Conservation (phyloP, 2,888 invertebrate genomes). For the Blera fallax region DNA sequence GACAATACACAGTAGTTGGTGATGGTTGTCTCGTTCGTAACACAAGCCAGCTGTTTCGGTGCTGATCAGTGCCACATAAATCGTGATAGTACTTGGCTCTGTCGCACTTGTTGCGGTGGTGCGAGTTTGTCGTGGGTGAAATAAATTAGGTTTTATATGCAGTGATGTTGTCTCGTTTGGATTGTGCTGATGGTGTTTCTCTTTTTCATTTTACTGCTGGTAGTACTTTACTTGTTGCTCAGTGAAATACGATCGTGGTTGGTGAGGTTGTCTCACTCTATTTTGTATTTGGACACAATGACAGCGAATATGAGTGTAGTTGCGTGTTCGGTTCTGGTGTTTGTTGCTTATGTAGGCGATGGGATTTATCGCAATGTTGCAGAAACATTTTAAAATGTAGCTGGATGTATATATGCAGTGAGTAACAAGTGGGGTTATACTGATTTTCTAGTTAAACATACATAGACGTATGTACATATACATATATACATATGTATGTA, state of each 20-base stretch:
- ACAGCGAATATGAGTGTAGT: not conserved
- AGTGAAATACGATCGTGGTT: slow-evolving; percentile 61
- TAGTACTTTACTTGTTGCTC: slow-evolving; percentile 56
- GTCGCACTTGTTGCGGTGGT: slow-evolving; percentile 11
- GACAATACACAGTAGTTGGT: not conserved
- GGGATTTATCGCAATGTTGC: slow-evolving; percentile 34
- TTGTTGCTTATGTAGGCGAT: slow-evolving; percentile 47
- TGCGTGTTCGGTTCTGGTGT: not conserved
- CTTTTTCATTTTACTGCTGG: not conserved
- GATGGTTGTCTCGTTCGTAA: slow-evolving; percentile 36
- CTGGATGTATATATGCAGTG: slow-evolving; percentile 9
- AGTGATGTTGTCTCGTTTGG: slow-evolving; percentile 22
- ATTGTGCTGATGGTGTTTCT: not conserved
- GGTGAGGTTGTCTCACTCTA: slow-evolving; percentile 35
- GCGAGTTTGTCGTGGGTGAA: slow-evolving; percentile 58
- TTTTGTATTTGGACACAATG: slow-evolving; percentile 10
- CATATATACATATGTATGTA: too few species aligned
- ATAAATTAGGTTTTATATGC: slow-evolving; percentile 19
- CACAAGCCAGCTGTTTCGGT: not conserved
- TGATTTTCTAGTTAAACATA: too few species aligned
- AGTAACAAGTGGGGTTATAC: not conserved
- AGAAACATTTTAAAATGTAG: slow-evolving; percentile 27
- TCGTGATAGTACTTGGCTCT: not conserved
- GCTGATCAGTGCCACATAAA: not conserved
- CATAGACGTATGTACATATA: too few species aligned